A percentile compares a stretch with the other conserved stretches of the same genome.
These are phyloP conservation scores for Pangasius mekongensis DNA, from an alignment of 2,797 vertebrate genomes.

Conservation along the genomic window DNA sequence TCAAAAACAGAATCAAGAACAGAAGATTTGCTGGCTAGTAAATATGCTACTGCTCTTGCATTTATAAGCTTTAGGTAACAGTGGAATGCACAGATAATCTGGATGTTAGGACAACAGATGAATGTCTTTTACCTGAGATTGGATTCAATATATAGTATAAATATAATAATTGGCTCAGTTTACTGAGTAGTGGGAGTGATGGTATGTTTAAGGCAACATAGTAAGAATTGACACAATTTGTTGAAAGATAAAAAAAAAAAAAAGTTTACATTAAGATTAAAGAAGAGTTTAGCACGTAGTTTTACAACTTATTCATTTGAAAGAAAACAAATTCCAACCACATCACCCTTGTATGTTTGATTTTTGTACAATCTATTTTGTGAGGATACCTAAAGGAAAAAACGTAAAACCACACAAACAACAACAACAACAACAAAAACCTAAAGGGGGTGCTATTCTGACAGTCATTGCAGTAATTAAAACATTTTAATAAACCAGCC, in stretches of 20 bases:
- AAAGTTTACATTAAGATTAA: not conserved
- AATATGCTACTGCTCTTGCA: not conserved
- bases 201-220: not conserved
- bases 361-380: slow-evolving; percentile 9
- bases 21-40: not conserved
- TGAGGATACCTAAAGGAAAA: not conserved
- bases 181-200: not conserved
- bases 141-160: not conserved
- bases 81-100: not conserved
- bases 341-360: not conserved
- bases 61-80: not conserved
- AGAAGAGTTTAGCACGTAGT: not conserved
- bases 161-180: not conserved
- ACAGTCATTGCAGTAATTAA: slow-evolving; percentile 14
- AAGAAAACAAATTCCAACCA: not conserved
- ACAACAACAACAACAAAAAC: not conserved
- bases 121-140: not conserved
- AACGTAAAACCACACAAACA: no score
- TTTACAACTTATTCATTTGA: not conserved
- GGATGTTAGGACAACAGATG: not conserved
- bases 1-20: not conserved
- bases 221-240: not conserved
- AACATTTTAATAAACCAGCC: slow-evolving; percentile 8
- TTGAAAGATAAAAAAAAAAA: not conserved
- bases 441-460: not conserved